Evolutionary conservation across 2,797 vertebrate species (phyloP).

Genomic region (Knipowitschia caucasica): DNA sequence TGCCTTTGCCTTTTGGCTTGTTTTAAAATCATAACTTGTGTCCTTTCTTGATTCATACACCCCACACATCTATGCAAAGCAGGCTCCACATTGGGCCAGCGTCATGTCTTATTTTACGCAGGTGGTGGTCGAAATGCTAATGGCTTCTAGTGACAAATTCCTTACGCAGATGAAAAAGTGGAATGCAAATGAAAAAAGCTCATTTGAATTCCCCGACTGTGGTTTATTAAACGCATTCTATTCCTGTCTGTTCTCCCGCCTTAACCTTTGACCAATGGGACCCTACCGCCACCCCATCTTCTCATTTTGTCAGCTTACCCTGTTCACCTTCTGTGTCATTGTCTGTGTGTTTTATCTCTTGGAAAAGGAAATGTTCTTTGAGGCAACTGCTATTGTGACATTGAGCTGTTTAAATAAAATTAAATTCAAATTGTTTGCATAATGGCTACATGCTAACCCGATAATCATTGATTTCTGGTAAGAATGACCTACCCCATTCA

Average conservation of each 20-base stretch:
- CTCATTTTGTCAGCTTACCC: conserved; percentile 1
- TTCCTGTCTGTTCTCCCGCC: neutral
- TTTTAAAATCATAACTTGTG: neutral
- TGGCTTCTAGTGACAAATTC: neutral
- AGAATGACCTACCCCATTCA: neutral
- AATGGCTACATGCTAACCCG: conserved; percentile 2
- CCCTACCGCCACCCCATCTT: neutral
- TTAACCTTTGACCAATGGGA: neutral
- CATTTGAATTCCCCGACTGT: neutral
- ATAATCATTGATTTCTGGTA: conserved; percentile 2
- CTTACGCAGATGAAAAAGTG: neutral
- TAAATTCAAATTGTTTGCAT: conserved; percentile 5
- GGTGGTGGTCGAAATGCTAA: conserved; percentile 1
- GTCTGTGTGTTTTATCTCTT: neutral
- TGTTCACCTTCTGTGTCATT: neutral
- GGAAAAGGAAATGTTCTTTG: neutral
- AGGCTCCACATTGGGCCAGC: neutral
- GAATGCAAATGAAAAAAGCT: conserved; percentile 1
- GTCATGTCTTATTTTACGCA: neutral
- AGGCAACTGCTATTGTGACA: conserved; percentile 1
- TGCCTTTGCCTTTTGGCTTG: neutral
- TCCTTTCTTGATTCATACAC: neutral
- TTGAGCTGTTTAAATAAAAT: neutral
- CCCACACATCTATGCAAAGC: neutral
- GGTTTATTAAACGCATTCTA: neutral